A percentile compares a stretch with the other conserved stretches of the same genome.
phyloP scores from a whole-genome alignment of 2,888 invertebrate species.

The Bruchidius siliquastri region DNA sequence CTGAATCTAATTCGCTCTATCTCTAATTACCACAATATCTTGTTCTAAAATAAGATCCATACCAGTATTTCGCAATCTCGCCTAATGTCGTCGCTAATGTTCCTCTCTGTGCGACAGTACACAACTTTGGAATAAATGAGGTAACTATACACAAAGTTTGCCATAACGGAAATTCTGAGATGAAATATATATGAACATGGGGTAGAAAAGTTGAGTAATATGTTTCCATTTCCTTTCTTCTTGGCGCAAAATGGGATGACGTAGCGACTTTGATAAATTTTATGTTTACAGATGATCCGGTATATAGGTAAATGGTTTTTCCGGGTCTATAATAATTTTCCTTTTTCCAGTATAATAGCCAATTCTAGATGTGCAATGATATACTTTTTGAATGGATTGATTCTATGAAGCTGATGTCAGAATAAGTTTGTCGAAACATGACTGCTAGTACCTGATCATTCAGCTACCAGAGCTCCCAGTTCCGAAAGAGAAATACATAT shows the following conservation, averaged over 20 bases:
- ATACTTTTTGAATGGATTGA: too few species aligned
- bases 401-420: too few species aligned
- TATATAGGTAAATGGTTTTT: too few species aligned
- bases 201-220: neutral
- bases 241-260: neutral
- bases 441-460: too few species aligned
- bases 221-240: neutral
- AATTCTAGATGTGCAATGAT: too few species aligned
- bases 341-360: too few species aligned
- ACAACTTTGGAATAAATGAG: neutral
- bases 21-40: neutral
- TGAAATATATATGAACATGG: neutral
- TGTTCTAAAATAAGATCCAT: neutral
- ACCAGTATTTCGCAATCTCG: neutral
- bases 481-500: too few species aligned
- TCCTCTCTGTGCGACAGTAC: neutral
- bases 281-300: neutral
- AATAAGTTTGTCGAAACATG: too few species aligned
- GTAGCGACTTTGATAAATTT: neutral
- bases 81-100: neutral
- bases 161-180: neutral
- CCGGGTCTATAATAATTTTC: too few species aligned
- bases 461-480: too few species aligned
- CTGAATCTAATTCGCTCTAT: too few species aligned
- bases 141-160: neutral